These are phyloP conservation scores for Ceratina calcarata DNA, from an alignment of 1,140 invertebrate genomes.

Conservation along the genomic window DNA sequence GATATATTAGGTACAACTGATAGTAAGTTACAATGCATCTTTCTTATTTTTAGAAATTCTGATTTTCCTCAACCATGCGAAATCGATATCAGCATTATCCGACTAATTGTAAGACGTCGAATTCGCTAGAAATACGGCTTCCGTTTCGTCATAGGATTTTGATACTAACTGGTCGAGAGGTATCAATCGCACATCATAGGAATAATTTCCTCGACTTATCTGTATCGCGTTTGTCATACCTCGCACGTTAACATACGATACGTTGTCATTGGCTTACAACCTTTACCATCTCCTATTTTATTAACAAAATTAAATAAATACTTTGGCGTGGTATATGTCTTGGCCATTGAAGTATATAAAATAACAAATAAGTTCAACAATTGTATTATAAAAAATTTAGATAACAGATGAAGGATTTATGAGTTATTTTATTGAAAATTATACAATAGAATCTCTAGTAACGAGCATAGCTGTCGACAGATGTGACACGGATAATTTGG, in stretches of 20 bases:
- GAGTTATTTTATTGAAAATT: background rate
- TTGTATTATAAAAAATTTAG: no score
- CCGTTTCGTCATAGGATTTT: constrained; percentile 49
- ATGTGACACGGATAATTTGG: background rate
- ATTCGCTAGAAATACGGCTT: constrained; percentile 29
- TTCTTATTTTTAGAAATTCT: constrained; percentile 13
- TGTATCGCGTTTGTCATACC: constrained; percentile 34
- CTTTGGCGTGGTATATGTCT: no score
- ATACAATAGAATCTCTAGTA: background rate
- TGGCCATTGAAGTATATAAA: no score
- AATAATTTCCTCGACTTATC: constrained; percentile 46
- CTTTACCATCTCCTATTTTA: no score
- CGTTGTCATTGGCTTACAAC: constrained; percentile 15
- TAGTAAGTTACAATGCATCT: background rate
- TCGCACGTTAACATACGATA: constrained; percentile 14
- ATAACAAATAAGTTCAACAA: no score
- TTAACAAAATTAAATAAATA: no score
- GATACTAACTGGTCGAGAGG: constrained; percentile 47
- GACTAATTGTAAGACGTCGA: constrained; percentile 19
- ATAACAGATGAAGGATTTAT: background rate
- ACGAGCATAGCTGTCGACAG: background rate
- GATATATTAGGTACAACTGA: no score
- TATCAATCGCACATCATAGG: constrained; percentile 34
- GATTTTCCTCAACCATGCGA: constrained; percentile 19
- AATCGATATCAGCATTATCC: constrained; percentile 49